Evolutionary conservation across 2,797 vertebrate species (phyloP), one percentile per base, ranked within the genome.

Genomic region (Neopelma chrysocephalum): DNA sequence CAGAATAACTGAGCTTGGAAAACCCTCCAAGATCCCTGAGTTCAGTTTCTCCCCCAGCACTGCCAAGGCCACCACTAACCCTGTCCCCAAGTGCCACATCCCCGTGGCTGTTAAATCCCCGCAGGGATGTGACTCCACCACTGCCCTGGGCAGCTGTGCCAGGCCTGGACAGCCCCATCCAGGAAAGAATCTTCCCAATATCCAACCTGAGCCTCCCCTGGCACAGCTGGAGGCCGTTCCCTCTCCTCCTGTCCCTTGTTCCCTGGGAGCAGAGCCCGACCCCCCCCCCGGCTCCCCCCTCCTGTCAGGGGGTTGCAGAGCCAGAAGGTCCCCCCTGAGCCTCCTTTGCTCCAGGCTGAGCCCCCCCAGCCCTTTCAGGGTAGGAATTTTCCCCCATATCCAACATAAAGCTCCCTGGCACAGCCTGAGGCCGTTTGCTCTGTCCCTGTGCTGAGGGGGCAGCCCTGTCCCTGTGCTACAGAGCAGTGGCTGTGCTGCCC

Each of bases 191-290:
- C 68, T 3, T 48, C 40, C 2, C 25, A 31, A 0, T 40, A 8
- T 12, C 47, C 45, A 9, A 0, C 11, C 38, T 21, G 19, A 29
- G 6, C 19, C 58, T 57, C 1, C 51, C 51, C 58, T 80, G 68
- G 51, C 58, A 7, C 36, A 25, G 27, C 60, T 11, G 17, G 86
- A 34, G 69, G 11, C n/a, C 0, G 0, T 60, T 66, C 3, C 38
- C 47, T 22, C 47, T 75, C 0, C 3, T 80, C 38, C 60, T 81
- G 69, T 40, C 47, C n/a, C 53, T 54, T 53, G n/a, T 88, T 34
- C 34, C 56, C 17, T 40, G 54, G 11, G 2, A 40, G 40, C 29
- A 60, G 10, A 60, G 40, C 61, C 47, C 0, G 0, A 29, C 4
- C 7, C 26, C 6, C 18, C n/a, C 10, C 27, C 10, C 1, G 0